Base-by-base conservation (phyloP, 2,797 vertebrate genomes). In the Synanceia verrucosa region DNA sequence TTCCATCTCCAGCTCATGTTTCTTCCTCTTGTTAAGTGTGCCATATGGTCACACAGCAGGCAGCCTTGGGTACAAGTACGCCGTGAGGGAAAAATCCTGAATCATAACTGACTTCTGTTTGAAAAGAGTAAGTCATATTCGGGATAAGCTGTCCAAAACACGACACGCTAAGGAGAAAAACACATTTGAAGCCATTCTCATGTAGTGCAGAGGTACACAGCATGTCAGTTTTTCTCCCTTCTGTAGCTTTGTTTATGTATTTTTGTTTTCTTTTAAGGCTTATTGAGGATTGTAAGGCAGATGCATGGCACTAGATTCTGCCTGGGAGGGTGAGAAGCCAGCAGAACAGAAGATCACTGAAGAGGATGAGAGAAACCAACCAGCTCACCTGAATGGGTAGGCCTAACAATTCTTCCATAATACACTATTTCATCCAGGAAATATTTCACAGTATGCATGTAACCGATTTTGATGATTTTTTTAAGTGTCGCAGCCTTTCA, bases 11-110 rank as follows among this genome's bases (percentile, higher is more conserved):
- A 71, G 56, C 73, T 71, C 66, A 39, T 66, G 44, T 65, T 69
- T 46, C 39, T 6, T 76, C 36, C 55, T 82, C 69, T 70, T 46
- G 48, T 78, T 67, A 79, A 81, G 44, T 47, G 62, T 37, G 76
- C 85, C 92, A 94, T 94, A 93, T 94, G 93, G 91, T 4, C 72
- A 50, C 89, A 63, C 92, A 90, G 92, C 89, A 75, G 88, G 94
- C 71, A 65, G 64, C 68, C 59, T 23, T 33, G 78, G 58, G 76
- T 53, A 75, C 79, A 77, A 75, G 58, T 81, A 81, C 65, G 14
- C 73, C 16, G 63, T 46, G 79, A 83, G 72, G 83, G 58, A 74
- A 70, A 28, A 71, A 75, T 31, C 72, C 59, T 75, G 87, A 81
- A 86, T 81, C 83, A 82, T 70, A 82, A 44, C 71, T 37, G 70